These are phyloP conservation scores for Coenobita brevimanus DNA, from an alignment of 1,140 invertebrate species.

Conservation along the genomic window DNA sequence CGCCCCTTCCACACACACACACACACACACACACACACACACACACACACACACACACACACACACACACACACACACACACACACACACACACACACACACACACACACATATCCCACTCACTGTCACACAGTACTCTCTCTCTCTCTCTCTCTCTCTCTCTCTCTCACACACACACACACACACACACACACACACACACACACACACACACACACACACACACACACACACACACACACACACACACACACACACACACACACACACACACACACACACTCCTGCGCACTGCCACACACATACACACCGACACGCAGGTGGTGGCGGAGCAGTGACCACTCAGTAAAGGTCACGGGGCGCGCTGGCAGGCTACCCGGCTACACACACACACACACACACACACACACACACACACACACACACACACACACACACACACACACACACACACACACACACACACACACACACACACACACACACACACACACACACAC, in stretches of 20 bases:
- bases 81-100: slow-evolving; percentile 28
- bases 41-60: background rate
- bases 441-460: too few relatives aligned
- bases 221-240: slow-evolving; percentile 52
- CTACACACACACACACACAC: background rate
- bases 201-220: slow-evolving; percentile 39
- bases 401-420: too few relatives aligned
- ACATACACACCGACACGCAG: slow-evolving; percentile 30
- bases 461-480: too few relatives aligned
- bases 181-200: slow-evolving; percentile 4
- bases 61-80: background rate
- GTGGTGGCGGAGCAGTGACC: slow-evolving; percentile 15
- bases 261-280: slow-evolving; percentile 30
- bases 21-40: background rate
- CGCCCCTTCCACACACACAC: background rate
- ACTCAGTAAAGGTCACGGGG: slow-evolving; percentile 48
- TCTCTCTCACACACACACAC: background rate
- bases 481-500: too few relatives aligned
- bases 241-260: slow-evolving; percentile 36
- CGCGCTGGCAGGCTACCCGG: background rate
- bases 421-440: too few relatives aligned
- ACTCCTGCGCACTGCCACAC: slow-evolving; percentile 32
- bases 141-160: background rate
- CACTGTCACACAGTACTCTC: slow-evolving; percentile 41
- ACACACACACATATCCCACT: slow-evolving; percentile 28